These are phyloP conservation scores for Oedothorax gibbosus DNA, from an alignment of 1,140 invertebrate genomes.

Conservation along the genomic window DNA sequence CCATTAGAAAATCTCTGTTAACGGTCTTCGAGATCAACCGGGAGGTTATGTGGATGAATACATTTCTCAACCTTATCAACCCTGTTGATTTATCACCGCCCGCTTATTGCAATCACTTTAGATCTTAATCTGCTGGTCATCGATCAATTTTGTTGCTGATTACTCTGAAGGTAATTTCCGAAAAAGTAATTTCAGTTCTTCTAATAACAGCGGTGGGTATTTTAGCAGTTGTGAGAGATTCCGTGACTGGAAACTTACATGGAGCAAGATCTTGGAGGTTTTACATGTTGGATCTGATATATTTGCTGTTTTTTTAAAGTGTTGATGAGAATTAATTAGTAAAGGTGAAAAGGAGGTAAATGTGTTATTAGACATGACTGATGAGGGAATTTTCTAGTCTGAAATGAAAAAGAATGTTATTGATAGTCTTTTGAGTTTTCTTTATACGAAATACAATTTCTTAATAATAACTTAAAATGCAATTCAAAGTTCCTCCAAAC, in stretches of 20 bases:
- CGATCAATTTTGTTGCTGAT: conserved; percentile 30
- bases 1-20: conserved; percentile 29
- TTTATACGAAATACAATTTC: too few relatives aligned
- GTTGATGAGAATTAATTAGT: too few relatives aligned
- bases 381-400: too few relatives aligned
- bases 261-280: too few relatives aligned
- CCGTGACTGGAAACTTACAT: conserved; percentile 2
- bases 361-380: too few relatives aligned
- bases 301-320: too few relatives aligned
- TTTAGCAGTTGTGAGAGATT: neutral
- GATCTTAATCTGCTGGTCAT: conserved; percentile 30
- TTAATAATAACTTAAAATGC: too few relatives aligned
- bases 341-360: too few relatives aligned
- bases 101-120: conserved; percentile 26
- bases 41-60: neutral
- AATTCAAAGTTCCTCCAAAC: neutral
- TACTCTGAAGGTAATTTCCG: conserved; percentile 14
- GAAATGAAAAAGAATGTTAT: too few relatives aligned
- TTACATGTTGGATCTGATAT: too few relatives aligned
- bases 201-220: conserved; percentile 10
- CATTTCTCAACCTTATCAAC: conserved; percentile 9
- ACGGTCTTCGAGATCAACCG: neutral
- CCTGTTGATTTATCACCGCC: conserved; percentile 24
- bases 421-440: too few relatives aligned
- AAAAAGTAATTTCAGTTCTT: conserved; percentile 40